Evolutionary conservation across 2,888 invertebrate species (phyloP).

Genomic region (Carabus problematicus): DNA sequence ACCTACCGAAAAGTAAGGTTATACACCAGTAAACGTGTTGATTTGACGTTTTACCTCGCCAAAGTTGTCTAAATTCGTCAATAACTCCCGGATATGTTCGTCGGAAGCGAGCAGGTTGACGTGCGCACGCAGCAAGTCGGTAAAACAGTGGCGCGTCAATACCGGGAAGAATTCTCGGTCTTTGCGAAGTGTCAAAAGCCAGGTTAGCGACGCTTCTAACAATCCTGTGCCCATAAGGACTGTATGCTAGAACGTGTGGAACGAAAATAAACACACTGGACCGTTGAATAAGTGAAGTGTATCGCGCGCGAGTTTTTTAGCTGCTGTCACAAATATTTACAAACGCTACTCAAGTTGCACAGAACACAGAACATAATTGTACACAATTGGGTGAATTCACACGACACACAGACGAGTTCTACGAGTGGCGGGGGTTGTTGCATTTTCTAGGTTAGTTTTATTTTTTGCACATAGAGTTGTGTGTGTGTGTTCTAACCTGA

Average conservation of each 20-base stretch:
- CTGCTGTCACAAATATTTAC: neutral
- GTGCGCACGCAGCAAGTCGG: slow-evolving; percentile 63
- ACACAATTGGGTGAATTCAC: slow-evolving; percentile 39
- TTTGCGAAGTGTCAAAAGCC: slow-evolving; percentile 63
- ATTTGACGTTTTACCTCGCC: slow-evolving; percentile 63
- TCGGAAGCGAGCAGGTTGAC: slow-evolving; percentile 72
- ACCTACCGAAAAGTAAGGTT: slow-evolving; percentile 48
- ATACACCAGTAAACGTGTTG: neutral
- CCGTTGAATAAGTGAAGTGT: neutral
- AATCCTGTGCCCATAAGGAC: slow-evolving; percentile 64
- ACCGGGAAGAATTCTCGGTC: slow-evolving; percentile 67
- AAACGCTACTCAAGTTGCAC: slow-evolving; percentile 19
- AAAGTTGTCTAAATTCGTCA: slow-evolving; percentile 69
- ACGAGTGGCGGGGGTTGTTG: slow-evolving; percentile 37
- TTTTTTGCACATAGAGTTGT: slow-evolving; percentile 20
- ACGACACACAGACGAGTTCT: slow-evolving; percentile 32
- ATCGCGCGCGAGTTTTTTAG: neutral
- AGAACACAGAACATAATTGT: slow-evolving; percentile 29
- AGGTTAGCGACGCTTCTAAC: slow-evolving; percentile 64
- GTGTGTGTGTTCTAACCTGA: slow-evolving; percentile 31
- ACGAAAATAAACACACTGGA: neutral
- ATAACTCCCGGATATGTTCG: slow-evolving; percentile 67
- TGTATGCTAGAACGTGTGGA: slow-evolving; percentile 51
- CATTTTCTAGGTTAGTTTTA: too few species aligned
- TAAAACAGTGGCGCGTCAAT: slow-evolving; percentile 66